Base-by-base conservation (phyloP, 1,140 invertebrate species). In the Tetragnatha versicolor region DNA sequence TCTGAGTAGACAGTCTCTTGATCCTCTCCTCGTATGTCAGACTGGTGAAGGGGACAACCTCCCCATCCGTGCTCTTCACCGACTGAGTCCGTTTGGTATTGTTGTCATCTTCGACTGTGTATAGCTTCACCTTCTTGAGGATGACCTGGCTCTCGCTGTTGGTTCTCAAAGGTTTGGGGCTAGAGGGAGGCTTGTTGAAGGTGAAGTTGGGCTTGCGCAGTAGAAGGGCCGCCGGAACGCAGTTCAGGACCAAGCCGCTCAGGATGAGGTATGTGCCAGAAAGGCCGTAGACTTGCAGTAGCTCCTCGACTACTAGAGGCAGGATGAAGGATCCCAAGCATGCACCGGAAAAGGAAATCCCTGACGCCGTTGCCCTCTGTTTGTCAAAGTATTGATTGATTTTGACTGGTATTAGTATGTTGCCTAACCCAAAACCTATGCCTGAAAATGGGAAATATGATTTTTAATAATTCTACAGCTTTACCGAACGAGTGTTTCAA, bases 161-260 rank as follows among this genome's bases (percentile, higher is more conserved):
- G 31, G 10, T 25, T 25, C 6, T 22, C 0, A 27, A 58, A 22
- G 20, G 12, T 3, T 5, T 25, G 2, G 17, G 33, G 20, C 22
- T 72, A 53, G 2, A 14, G 3, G 3, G 42, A 17, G 4, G 42
- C 9, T 12, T 35, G 14, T 31, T 20, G 20, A 6, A 51, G 2
- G 10, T n/a, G n/a, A 29, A 49, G 25, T 70, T 31, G 35, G 73
- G 73, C 31, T 58, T 68, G 25, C 53, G 33, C 1, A 79, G 29
- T 0, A 93, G 89, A 22, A 90, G 89, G 0, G 91, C 92, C 12
- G 92, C 92, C 1, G 93, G 92, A 88, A 93, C 92, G 0, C 93
- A 92, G 83, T 95, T 93, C 14, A 96, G 85, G 61, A 92, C 92
- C 2, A 95, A 86, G 25, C 91, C 94, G 4, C 93, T 93, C 86